These are phyloP conservation scores for Linyphia triangularis DNA, from an alignment of 2,888 invertebrate genomes.

Conservation along the genomic window DNA sequence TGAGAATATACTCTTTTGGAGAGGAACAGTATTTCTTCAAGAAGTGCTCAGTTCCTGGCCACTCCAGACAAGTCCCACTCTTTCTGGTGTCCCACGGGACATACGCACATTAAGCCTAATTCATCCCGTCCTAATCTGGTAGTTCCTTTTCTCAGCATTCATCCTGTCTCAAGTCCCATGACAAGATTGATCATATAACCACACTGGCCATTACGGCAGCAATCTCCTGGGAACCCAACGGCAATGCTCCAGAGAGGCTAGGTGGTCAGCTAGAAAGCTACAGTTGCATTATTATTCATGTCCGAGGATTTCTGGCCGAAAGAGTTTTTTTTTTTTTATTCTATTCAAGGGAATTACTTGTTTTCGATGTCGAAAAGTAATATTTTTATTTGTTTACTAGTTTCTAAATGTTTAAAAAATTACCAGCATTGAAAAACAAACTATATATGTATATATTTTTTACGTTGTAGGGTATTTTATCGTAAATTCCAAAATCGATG, in stretches of 20 bases:
- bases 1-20: not conserved
- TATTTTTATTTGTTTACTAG: too few relatives aligned
- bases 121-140: conserved; percentile 38
- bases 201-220: conserved; percentile 4
- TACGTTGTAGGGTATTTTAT: too few relatives aligned
- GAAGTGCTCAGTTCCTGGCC: not conserved
- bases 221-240: not conserved
- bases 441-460: too few relatives aligned
- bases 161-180: not conserved
- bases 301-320: not conserved
- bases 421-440: too few relatives aligned
- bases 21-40: not conserved
- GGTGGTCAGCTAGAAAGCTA: not conserved
- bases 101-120: conserved; percentile 36
- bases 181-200: conserved; percentile 56
- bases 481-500: too few relatives aligned
- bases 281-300: conserved; percentile 38
- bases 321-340: not conserved
- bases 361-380: too few relatives aligned
- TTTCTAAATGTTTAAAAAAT: too few relatives aligned
- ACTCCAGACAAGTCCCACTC: not conserved
- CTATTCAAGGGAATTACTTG: too few relatives aligned
- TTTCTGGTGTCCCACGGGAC: not conserved
- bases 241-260: not conserved
- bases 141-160: conserved; percentile 2